A percentile compares a stretch with the other conserved stretches of the same genome.
These are phyloP conservation scores for Pharmacophagus antenor DNA, from an alignment of 2,888 invertebrate genomes.

Conservation along the genomic window DNA sequence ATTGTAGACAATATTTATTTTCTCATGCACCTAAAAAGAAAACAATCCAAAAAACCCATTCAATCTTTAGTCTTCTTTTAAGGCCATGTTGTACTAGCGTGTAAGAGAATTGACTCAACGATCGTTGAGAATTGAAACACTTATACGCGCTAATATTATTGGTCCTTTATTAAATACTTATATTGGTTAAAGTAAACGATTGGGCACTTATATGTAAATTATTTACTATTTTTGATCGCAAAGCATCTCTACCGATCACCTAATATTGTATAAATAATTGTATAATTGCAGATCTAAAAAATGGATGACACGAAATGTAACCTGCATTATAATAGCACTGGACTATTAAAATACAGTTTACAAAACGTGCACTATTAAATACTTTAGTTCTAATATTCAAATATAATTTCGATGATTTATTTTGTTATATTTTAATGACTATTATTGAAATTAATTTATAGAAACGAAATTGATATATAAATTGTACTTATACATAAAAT, in stretches of 20 bases:
- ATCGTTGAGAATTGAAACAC: neutral
- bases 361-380: slow-evolving; percentile 18
- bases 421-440: slow-evolving; percentile 22
- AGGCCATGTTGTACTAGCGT: slow-evolving; percentile 1
- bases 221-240: slow-evolving; percentile 26
- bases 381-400: slow-evolving; percentile 26
- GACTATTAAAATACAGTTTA: slow-evolving; percentile 33
- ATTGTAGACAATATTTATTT: slow-evolving; percentile 10
- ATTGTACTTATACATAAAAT: slow-evolving; percentile 30
- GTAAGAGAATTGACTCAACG: slow-evolving; percentile 1
- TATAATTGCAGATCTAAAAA: slow-evolving; percentile 28
- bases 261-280: slow-evolving; percentile 28
- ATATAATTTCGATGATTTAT: slow-evolving; percentile 24
- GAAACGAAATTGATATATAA: slow-evolving; percentile 25
- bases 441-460: slow-evolving; percentile 12
- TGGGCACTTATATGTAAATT: slow-evolving; percentile 29
- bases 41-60: slow-evolving; percentile 8
- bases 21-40: slow-evolving; percentile 14
- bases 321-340: slow-evolving; percentile 31
- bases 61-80: slow-evolving; percentile 11
- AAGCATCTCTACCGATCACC: slow-evolving; percentile 31
- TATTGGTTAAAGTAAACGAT: slow-evolving; percentile 23
- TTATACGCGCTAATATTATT: slow-evolving; percentile 14
- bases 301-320: slow-evolving; percentile 27
- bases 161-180: slow-evolving; percentile 18